Evolutionary conservation across 2,888 invertebrate species (phyloP), one percentile per base, ranked within the genome.

Genomic region (Stratiomys singularior): DNA sequence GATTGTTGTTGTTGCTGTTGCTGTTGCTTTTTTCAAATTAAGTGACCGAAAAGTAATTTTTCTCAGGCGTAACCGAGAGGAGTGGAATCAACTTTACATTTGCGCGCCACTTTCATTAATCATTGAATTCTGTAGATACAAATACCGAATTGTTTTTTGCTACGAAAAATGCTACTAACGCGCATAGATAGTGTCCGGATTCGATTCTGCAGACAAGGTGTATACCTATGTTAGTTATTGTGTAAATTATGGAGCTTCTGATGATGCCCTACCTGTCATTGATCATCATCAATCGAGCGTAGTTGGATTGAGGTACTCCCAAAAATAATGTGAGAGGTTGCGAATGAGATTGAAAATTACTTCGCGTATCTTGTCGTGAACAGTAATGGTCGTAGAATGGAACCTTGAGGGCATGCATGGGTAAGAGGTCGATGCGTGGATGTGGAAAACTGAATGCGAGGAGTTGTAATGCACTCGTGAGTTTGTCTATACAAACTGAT

Each of bases 61-160:
- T 67, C 67, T 56, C 67, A 67, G 37, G 64, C 64, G 52, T 44
- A 52, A 71, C 28, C 1, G 71, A 72, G 52, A 56, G 37, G 37
- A 37, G 37, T 37, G 37, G 37, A 37, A 77, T 18, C 56, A 67
- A 77, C 46, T 28, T 46, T 52, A 46, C 66, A 28, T 37, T 37
- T 37, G 64, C 47, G 67, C 77, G 67, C 67, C 66, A 66, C 44
- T 52, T 64, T 56, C 77, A 77, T 77, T 67, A 77, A 77, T 77
- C 77, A 77, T 67, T 37, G 18, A 28, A 37, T 3, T 37, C 37
- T 37, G 15, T 27, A 25, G 60, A 15, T 28, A 25, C 47, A 21
- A n/a, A 46, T 18, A 27, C 13, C n/a, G 37, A 37, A 37, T 37
- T 37, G 37, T 69, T 30, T 72, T 15, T 52, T 72, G 15, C 56